Evolutionary conservation across 2,797 vertebrate genomes (phyloP).

Genomic region (Microctenopoma stevenorrisi): DNA sequence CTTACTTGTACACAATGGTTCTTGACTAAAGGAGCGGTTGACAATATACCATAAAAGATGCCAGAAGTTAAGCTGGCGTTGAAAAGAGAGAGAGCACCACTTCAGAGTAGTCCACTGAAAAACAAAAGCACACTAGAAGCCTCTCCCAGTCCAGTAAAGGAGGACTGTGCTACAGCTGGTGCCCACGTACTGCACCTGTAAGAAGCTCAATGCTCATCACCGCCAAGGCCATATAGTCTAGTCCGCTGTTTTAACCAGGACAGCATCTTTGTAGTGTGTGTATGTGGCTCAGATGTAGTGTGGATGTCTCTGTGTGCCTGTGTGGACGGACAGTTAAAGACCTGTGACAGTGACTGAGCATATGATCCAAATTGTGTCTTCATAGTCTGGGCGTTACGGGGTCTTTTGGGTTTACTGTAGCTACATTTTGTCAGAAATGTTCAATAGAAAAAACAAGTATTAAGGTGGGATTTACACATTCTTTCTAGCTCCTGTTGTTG

Average conservation of each 20-base stretch:
- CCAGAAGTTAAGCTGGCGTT: slow-evolving; percentile 17
- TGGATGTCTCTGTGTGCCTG: slow-evolving; percentile 47
- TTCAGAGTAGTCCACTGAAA: slow-evolving; percentile 44
- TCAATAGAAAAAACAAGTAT: slow-evolving; percentile 28
- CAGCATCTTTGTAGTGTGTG: slow-evolving; percentile 64
- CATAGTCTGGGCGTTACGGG: slow-evolving; percentile 15
- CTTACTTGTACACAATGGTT: slow-evolving; percentile 23
- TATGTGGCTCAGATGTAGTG: slow-evolving; percentile 29
- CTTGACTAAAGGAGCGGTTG: slow-evolving; percentile 33
- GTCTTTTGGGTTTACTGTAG: slow-evolving; percentile 34
- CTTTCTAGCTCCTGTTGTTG: slow-evolving; percentile 36
- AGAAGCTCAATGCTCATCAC: slow-evolving; percentile 71
- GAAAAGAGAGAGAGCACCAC: slow-evolving; percentile 33
- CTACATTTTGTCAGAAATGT: slow-evolving; percentile 49
- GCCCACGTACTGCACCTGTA: slow-evolving; percentile 50
- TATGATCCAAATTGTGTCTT: slow-evolving; percentile 42
- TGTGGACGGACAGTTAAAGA: slow-evolving; percentile 37
- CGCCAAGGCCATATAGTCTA: slow-evolving; percentile 71
- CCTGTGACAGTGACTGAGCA: slow-evolving; percentile 6
- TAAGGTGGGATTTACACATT: slow-evolving; percentile 25
- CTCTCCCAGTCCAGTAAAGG: slow-evolving; percentile 25
- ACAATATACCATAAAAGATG: slow-evolving; percentile 45
- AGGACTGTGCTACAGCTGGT: slow-evolving; percentile 52
- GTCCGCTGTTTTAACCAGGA: slow-evolving; percentile 71
- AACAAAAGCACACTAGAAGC: slow-evolving; percentile 66